Base-by-base conservation (phyloP, 2,113 vertebrate genomes). In the Noturus placidus region DNA sequence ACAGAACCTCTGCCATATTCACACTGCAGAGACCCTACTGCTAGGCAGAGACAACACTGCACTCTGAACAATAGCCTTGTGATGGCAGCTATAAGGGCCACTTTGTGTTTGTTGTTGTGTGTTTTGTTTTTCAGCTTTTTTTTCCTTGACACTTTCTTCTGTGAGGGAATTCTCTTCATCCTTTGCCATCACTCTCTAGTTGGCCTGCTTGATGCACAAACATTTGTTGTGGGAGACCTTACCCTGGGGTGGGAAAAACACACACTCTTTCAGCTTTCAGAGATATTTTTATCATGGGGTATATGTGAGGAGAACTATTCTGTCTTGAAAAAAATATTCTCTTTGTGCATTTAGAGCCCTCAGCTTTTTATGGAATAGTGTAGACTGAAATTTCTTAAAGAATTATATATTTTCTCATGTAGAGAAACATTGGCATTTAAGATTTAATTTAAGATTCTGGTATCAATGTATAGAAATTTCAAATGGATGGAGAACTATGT, bases 141-240 rank as follows among this genome's bases (percentile, higher is more conserved):
- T 69, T 78, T 83, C 72, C 57, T 59, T 84, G 82, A 86, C 87
- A 82, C 65, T 83, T 88, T 83, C 74, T 88, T 88, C 87, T 86
- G 82, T 93, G 89, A 92, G 93, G 92, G 92, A 92, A 94, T 93
- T 93, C 90, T 94, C 93, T 95, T 95, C 89, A 95, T 95, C 95
- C 93, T 87, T 85, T 95, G 95, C 95, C 94, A 94, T 93, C 90
- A 92, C 92, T 96, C 94, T 95, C 90, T 95, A 95, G 94, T 94
- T 92, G 86, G 92, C 93, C 93, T 94, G 91, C 88, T 94, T 94
- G 93, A 92, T 92, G 92, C 90, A 83, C 33, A 89, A 89, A 91
- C 90, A 92, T 88, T 92, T 92, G 94, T 94, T 94, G 93, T 91
- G 94, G 92, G 92, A 93, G 93, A 94, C 92, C 93, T 93, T 96